A percentile compares a stretch with the other conserved stretches of the same genome.
phyloP scores from a whole-genome alignment of 2,888 invertebrate genomes.

The Stramonita haemastoma region DNA sequence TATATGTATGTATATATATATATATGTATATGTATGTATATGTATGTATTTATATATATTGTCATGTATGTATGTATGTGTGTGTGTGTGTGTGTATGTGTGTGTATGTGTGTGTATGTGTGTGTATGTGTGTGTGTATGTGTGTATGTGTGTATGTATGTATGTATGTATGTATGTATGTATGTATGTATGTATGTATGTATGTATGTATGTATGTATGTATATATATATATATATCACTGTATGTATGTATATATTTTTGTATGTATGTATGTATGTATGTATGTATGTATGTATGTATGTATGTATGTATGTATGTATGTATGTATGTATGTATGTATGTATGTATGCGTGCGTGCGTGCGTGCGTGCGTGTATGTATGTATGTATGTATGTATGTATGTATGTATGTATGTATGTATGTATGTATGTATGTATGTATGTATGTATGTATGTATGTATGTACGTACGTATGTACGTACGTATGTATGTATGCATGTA shows the following conservation, averaged over 20 bases:
- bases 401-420: not conserved
- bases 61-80: slow-evolving; percentile 17
- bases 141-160: too few species aligned
- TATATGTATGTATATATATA: not conserved
- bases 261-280: too few species aligned
- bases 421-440: not conserved
- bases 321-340: not conserved
- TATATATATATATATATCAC: too few species aligned
- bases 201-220: not conserved
- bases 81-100: slow-evolving; percentile 24
- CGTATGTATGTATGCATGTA: too few species aligned
- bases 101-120: too few species aligned
- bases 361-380: not conserved
- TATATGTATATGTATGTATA: slow-evolving; percentile 24
- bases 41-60: slow-evolving; percentile 20
- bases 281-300: not conserved
- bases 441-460: not conserved
- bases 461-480: not conserved
- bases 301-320: slow-evolving; percentile 1
- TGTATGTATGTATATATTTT: not conserved
- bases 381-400: not conserved
- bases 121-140: too few species aligned
- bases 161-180: too few species aligned
- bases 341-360: not conserved
- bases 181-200: not conserved